A percentile compares a stretch with the other conserved stretches of the same genome.
Evolutionary conservation across 2,888 invertebrate species (phyloP).

Genomic region (Omphaloscelis lunosa): DNA sequence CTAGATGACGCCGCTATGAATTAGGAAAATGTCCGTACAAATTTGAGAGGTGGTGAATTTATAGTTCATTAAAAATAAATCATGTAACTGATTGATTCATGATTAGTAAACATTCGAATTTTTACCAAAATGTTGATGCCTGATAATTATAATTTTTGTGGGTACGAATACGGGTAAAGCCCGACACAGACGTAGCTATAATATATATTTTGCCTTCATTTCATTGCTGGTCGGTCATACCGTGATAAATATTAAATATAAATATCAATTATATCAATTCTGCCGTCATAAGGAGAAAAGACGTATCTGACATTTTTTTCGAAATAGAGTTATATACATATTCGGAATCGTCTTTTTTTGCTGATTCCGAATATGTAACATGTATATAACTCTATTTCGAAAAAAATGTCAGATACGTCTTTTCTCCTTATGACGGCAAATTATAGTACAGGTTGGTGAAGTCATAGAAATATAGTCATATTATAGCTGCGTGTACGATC

Average conservation of each 20-base stretch:
- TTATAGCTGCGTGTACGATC: not conserved
- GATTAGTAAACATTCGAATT: not conserved
- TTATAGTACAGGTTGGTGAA: not conserved
- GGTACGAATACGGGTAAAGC: not conserved
- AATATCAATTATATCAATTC: too few relatives aligned
- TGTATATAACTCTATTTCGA: too few relatives aligned
- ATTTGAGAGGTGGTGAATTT: not conserved
- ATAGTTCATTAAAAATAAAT: not conserved
- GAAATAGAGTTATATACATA: too few relatives aligned
- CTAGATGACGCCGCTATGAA: not conserved
- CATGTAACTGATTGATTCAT: not conserved
- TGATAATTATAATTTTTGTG: not conserved
- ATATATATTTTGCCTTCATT: not conserved
- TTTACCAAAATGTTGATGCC: not conserved
- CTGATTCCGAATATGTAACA: too few relatives aligned
- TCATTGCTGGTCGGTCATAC: not conserved
- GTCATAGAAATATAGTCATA: not conserved
- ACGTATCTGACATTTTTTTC: too few relatives aligned
- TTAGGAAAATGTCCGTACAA: too few relatives aligned
- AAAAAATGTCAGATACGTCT: too few relatives aligned
- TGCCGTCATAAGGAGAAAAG: too few relatives aligned
- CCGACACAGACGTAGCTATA: not conserved
- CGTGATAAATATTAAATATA: too few relatives aligned
- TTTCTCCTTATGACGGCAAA: too few relatives aligned
- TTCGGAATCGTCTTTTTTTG: too few relatives aligned